These are phyloP conservation scores for Drosophila tani DNA, from an alignment of 1,140 invertebrate genomes.

Conservation along the genomic window DNA sequence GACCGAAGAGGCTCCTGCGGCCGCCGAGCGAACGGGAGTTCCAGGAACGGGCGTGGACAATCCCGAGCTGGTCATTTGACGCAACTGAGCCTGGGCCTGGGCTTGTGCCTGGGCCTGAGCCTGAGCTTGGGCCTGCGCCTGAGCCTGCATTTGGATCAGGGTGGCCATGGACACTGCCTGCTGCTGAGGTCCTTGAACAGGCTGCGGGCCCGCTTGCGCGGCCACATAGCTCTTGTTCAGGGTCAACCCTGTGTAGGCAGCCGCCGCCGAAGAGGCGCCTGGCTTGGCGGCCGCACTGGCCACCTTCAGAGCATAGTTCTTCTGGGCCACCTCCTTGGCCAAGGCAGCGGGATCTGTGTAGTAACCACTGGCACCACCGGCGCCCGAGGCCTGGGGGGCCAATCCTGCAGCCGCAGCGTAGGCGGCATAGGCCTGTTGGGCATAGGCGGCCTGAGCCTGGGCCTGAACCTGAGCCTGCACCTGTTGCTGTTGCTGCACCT, in stretches of 20 bases:
- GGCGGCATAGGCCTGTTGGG: slow-evolving; percentile 82
- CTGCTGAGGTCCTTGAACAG: slow-evolving; percentile 44
- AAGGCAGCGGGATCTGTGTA: slow-evolving; percentile 87
- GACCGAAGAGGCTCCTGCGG: slow-evolving; percentile 13
- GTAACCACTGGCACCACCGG: slow-evolving; percentile 65
- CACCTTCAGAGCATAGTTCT: slow-evolving; percentile 90
- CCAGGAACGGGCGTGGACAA: slow-evolving; percentile 63
- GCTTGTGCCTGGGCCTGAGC: slow-evolving; percentile 60
- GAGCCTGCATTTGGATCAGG: slow-evolving; percentile 67
- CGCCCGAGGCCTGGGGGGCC: slow-evolving; percentile 35
- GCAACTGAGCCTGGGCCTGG: slow-evolving; percentile 65
- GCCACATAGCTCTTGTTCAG: slow-evolving; percentile 87
- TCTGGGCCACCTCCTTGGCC: slow-evolving; percentile 91
- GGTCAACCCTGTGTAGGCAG: slow-evolving; percentile 92
- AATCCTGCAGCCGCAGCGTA: slow-evolving; percentile 77
- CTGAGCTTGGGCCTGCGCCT: slow-evolving; percentile 50
- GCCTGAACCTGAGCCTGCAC: slow-evolving; percentile 69
- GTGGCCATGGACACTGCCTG: slow-evolving; percentile 59
- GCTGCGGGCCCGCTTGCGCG: slow-evolving; percentile 72
- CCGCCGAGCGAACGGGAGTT: slow-evolving; percentile 81
- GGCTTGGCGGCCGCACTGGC: slow-evolving; percentile 83
- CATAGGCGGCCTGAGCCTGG: slow-evolving; percentile 71
- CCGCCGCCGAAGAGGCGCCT: slow-evolving; percentile 82
- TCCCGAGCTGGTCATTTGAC: slow-evolving; percentile 81
- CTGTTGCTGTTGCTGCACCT: slow-evolving; percentile 53